Percentiles rank a stretch among this genome's conserved stretches.
phyloP scores from a whole-genome alignment of 2,797 vertebrate genomes.

The Sylvia borin region DNA sequence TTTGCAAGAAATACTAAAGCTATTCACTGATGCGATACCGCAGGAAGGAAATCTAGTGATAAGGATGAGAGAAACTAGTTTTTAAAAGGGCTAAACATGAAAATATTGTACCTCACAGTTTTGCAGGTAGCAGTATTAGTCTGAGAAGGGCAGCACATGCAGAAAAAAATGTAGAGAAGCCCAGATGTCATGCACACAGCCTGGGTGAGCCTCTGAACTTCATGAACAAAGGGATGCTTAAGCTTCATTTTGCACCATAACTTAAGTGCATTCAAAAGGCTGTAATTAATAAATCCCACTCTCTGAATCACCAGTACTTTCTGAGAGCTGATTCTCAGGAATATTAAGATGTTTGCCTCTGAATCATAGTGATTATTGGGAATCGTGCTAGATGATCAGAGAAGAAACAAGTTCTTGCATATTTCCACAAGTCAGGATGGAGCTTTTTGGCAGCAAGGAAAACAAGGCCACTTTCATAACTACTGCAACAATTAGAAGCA shows the following conservation, averaged over 20 bases:
- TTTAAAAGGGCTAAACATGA: not conserved
- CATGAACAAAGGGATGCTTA: not conserved
- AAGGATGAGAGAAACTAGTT: not conserved
- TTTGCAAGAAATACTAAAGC: not conserved
- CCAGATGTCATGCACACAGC: not conserved
- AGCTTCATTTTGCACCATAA: not conserved
- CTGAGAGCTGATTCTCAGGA: not conserved
- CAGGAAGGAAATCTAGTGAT: not conserved
- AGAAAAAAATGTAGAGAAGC: not conserved
- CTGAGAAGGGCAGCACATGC: not conserved
- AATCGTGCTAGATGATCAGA: not conserved
- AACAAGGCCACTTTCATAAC: not conserved
- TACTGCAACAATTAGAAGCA: not conserved
- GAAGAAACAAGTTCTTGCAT: constrained; percentile 18
- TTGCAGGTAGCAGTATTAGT: not conserved
- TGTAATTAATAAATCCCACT: constrained; percentile 35
- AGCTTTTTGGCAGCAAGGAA: not conserved
- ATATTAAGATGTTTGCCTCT: not conserved
- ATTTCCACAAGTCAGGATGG: not conserved
- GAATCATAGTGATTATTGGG: constrained; percentile 11
- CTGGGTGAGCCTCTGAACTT: not conserved
- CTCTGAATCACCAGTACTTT: constrained; percentile 34
- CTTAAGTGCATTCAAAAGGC: not conserved
- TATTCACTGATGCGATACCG: not conserved
- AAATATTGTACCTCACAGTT: not conserved